These are phyloP conservation scores for Sphaeridia pumilis DNA, from an alignment of 2,888 invertebrate genomes.

Conservation along the genomic window DNA sequence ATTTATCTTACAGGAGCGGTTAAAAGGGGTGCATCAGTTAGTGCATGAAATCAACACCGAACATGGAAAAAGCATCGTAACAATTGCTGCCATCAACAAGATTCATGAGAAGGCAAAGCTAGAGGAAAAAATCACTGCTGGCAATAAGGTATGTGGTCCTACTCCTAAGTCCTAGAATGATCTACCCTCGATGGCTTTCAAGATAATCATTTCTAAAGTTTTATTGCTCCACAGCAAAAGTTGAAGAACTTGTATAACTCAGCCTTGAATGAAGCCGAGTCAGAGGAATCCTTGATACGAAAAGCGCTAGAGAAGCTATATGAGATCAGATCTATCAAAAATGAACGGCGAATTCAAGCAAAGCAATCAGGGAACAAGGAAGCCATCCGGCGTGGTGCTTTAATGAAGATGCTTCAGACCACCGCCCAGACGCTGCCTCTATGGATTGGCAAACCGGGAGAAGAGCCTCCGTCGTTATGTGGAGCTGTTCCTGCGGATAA, in stretches of 20 bases:
- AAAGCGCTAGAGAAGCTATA: conserved; percentile 74
- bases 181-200: background rate
- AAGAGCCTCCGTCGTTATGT: conserved; percentile 75
- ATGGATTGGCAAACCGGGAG: conserved; percentile 58
- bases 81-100: conserved; percentile 62
- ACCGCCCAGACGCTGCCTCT: conserved; percentile 86
- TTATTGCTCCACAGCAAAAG: conserved; percentile 51
- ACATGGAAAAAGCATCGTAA: conserved; percentile 64
- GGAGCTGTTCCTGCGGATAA: conserved; percentile 75
- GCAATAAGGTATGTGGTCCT: conserved; percentile 47
- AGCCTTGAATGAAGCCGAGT: conserved; percentile 66
- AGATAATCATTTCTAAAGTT: background rate
- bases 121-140: conserved; percentile 42
- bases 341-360: conserved; percentile 68
- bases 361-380: conserved; percentile 66
- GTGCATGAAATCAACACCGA: conserved; percentile 73
- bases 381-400: conserved; percentile 78
- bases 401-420: conserved; percentile 89
- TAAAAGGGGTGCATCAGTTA: conserved; percentile 61
- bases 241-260: conserved; percentile 66
- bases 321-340: conserved; percentile 77
- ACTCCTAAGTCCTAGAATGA: background rate
- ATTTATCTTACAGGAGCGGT: conserved; percentile 54
- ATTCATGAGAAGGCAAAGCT: conserved; percentile 54
- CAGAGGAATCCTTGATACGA: conserved; percentile 70